Conservation (phyloP, 2,888 invertebrate species). For the Papilio demoleus region DNA sequence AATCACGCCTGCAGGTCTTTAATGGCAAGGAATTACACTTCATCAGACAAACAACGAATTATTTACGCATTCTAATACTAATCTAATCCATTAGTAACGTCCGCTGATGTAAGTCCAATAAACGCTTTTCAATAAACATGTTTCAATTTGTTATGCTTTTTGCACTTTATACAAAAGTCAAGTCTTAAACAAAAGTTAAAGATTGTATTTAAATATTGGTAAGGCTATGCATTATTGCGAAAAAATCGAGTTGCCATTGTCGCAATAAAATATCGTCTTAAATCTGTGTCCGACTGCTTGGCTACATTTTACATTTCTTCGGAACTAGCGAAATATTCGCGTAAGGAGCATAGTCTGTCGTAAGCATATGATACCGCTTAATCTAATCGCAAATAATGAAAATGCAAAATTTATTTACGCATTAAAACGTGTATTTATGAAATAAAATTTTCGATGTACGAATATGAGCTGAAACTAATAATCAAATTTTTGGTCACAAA, state of each 20-base stretch:
- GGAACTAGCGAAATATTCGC: too few species aligned
- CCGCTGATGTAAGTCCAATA: neutral
- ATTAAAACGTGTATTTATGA: neutral
- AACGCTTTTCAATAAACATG: neutral
- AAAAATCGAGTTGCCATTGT: too few species aligned
- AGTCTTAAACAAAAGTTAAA: too few species aligned
- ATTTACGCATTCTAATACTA: conserved; percentile 7
- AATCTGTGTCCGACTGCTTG: too few species aligned
- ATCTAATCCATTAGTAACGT: conserved; percentile 20
- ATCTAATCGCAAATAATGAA: neutral
- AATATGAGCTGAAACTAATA: neutral
- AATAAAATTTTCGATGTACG: neutral
- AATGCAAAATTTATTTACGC: neutral
- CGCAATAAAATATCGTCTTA: too few species aligned
- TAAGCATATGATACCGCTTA: neutral
- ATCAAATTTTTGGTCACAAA: conserved; percentile 7
- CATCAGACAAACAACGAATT: neutral
- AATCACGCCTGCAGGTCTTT: neutral
- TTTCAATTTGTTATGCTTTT: neutral
- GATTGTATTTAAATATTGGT: too few species aligned
- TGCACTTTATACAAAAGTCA: neutral
- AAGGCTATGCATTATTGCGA: too few species aligned
- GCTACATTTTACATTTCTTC: too few species aligned
- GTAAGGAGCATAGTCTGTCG: too few species aligned
- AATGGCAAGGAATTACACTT: conserved; percentile 14